Percentiles rank a stretch among this genome's conserved stretches.
These are phyloP conservation scores for Drosophila melanocephala DNA, from an alignment of 2,888 invertebrate genomes.

Conservation along the genomic window DNA sequence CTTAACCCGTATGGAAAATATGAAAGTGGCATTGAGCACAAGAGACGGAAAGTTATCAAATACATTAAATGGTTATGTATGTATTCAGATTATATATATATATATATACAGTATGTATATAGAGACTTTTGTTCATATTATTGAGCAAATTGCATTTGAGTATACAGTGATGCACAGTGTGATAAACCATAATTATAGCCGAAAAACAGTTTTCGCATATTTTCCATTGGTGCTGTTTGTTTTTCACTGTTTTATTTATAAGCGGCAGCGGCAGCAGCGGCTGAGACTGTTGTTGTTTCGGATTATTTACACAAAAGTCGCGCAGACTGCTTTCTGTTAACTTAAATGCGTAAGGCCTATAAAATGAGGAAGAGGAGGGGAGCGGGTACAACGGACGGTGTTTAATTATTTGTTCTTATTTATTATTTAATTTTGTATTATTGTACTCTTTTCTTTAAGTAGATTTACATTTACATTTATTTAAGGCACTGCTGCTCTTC, in stretches of 20 bases:
- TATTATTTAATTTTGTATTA: constrained; percentile 28
- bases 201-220: constrained; percentile 1
- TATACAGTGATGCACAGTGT: not conserved
- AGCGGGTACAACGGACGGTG: constrained; percentile 6
- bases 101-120: not conserved
- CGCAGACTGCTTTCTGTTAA: constrained; percentile 36
- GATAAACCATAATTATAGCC: not conserved
- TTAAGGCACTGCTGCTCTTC: not conserved
- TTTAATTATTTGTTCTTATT: constrained; percentile 23
- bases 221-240: constrained; percentile 24
- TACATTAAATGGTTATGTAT: constrained; percentile 4
- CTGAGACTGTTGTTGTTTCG: constrained; percentile 24
- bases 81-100: not conserved
- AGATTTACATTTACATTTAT: constrained; percentile 4
- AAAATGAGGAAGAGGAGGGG: not conserved
- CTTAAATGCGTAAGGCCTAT: constrained; percentile 24
- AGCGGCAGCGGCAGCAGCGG: constrained; percentile 16
- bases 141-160: not conserved
- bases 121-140: not conserved
- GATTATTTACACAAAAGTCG: constrained; percentile 46
- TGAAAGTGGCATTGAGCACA: not conserved
- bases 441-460: constrained; percentile 14
- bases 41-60: not conserved
- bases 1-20: not conserved
- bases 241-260: constrained; percentile 35